Conservation (phyloP, 2,888 invertebrate genomes). For the Hirtodrosophila histrioides region DNA sequence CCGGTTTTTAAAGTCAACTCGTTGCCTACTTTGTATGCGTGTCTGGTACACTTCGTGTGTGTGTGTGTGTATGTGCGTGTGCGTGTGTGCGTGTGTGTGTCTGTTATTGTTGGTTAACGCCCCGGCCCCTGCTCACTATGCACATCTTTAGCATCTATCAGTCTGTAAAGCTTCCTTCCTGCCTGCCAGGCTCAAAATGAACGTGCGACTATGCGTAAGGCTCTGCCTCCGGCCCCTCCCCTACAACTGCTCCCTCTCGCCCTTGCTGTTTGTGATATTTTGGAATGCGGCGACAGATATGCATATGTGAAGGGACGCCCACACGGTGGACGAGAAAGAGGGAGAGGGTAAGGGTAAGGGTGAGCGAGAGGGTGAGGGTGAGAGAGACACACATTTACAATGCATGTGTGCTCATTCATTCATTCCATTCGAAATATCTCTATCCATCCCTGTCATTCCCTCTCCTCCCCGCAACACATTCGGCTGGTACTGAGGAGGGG, state of each 20-base stretch:
- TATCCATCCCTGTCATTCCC: conserved; percentile 37
- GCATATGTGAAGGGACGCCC: conserved; percentile 60
- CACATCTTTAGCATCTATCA: conserved; percentile 77
- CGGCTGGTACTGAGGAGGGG: background rate
- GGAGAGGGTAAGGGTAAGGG: conserved; percentile 1
- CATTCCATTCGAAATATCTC: conserved; percentile 64
- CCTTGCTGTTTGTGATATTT: conserved; percentile 60
- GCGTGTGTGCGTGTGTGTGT: no score
- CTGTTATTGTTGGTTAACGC: background rate
- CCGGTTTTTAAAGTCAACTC: conserved; percentile 72
- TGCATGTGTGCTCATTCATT: conserved; percentile 69
- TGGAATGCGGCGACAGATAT: conserved; percentile 76
- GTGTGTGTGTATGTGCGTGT: conserved; percentile 14
- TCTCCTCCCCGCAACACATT: background rate
- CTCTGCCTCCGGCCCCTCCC: conserved; percentile 4
- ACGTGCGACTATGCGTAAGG: conserved; percentile 72
- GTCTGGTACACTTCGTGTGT: conserved; percentile 39
- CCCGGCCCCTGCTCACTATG: conserved; percentile 6
- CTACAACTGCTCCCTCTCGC: background rate
- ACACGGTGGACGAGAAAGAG: no score
- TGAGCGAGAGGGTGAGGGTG: conserved; percentile 4
- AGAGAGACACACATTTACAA: conserved; percentile 23
- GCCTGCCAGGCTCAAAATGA: conserved; percentile 51
- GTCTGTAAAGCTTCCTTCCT: conserved; percentile 77
- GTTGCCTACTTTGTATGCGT: conserved; percentile 76